A percentile compares a stretch with the other conserved stretches of the same genome.
Conservation (phyloP, 2,888 invertebrate species). For the Branchellion lobata region DNA sequence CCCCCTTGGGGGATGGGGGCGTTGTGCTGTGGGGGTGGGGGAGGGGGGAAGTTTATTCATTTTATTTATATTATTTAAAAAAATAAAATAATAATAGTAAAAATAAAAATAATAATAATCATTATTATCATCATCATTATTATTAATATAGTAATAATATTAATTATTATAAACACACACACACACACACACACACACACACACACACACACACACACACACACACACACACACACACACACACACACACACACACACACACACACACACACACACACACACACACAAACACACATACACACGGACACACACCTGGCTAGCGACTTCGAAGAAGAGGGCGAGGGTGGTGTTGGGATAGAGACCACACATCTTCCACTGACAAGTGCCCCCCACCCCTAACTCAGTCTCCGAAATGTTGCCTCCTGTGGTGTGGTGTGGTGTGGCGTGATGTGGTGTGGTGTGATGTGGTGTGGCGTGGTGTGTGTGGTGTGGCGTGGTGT, state of each 20-base stretch:
- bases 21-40: slow-evolving; percentile 72
- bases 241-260: background rate
- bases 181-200: background rate
- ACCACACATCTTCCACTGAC: slow-evolving; percentile 97
- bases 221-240: background rate
- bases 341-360: slow-evolving; percentile 87
- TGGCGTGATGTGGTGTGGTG: too few relatives aligned
- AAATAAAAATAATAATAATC: background rate
- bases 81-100: slow-evolving; percentile 12
- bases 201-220: too few relatives aligned
- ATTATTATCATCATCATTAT: too few relatives aligned
- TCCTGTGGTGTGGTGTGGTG: slow-evolving; percentile 63
- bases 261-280: background rate
- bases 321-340: slow-evolving; percentile 91
- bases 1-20: slow-evolving; percentile 93
- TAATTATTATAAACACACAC: background rate
- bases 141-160: too few relatives aligned
- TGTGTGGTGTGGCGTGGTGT: too few relatives aligned
- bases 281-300: background rate
- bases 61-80: background rate
- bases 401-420: slow-evolving; percentile 92
- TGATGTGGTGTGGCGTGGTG: too few relatives aligned
- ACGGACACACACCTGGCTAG: slow-evolving; percentile 58
- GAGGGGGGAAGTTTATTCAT: background rate
- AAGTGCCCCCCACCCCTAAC: slow-evolving; percentile 94